These are phyloP conservation scores for Ophonus ardosiacus DNA, from an alignment of 2,888 invertebrate species.

Conservation along the genomic window DNA sequence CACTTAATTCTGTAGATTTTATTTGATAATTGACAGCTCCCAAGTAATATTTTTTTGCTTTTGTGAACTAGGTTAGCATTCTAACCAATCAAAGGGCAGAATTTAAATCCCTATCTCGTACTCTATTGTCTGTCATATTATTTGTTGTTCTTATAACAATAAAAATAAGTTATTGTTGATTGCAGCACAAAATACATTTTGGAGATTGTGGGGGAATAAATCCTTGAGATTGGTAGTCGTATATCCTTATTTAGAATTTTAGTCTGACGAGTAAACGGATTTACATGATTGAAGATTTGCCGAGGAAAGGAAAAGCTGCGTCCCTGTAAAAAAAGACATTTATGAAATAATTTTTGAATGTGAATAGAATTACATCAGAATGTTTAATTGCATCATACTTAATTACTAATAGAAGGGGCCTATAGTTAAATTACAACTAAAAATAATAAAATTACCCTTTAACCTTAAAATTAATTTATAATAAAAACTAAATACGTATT, in stretches of 20 bases:
- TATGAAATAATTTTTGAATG: slow-evolving; percentile 21
- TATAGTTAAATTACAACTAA: too few species aligned
- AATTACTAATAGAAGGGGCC: too few species aligned
- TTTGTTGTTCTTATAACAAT: neutral
- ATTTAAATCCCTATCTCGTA: too few species aligned
- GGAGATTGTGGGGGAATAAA: slow-evolving; percentile 29
- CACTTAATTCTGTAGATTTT: too few species aligned
- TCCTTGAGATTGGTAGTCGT: slow-evolving; percentile 22
- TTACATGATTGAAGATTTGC: slow-evolving; percentile 35
- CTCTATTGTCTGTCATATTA: too few species aligned
- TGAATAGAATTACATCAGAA: neutral
- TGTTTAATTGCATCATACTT: neutral
- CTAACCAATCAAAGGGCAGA: too few species aligned
- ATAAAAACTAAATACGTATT: too few species aligned
- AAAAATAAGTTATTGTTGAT: neutral
- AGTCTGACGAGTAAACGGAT: slow-evolving; percentile 37
- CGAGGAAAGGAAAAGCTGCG: slow-evolving; percentile 32
- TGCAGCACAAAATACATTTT: slow-evolving; percentile 8
- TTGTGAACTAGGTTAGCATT: too few species aligned
- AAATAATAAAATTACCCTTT: too few species aligned
- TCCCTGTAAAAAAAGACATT: slow-evolving; percentile 26
- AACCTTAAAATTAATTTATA: too few species aligned
- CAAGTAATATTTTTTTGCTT: too few species aligned
- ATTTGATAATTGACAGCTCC: too few species aligned
- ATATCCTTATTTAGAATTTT: slow-evolving; percentile 35